Percentiles rank a stretch among this genome's conserved stretches.
Conservation (phyloP, 30 jellyfish, hydroid and myxozoan genomes). For the Sanderia malayensis region DNA sequence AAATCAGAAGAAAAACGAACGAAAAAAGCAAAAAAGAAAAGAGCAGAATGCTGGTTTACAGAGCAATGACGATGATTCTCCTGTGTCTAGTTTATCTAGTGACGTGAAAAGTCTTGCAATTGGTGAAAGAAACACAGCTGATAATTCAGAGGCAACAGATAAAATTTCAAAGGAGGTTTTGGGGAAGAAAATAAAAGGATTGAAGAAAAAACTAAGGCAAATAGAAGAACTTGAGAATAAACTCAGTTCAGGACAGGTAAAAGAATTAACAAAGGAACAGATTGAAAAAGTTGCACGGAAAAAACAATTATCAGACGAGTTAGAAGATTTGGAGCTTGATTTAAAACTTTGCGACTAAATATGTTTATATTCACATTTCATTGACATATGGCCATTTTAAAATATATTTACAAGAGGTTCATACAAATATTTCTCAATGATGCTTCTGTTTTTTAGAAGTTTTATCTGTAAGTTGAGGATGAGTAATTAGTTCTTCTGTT, state of each 20-base stretch:
- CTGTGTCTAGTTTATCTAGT: background rate
- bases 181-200: conserved; percentile 59
- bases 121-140: background rate
- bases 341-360: conserved; percentile 51
- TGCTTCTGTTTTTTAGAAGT: too few relatives aligned
- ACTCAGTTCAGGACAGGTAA: conserved; percentile 58
- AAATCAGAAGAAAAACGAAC: conserved; percentile 87
- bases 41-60: conserved; percentile 36
- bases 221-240: conserved; percentile 79
- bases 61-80: conserved; percentile 2
- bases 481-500: too few relatives aligned
- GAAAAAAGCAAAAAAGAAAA: conserved; percentile 72
- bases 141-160: background rate
- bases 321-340: conserved; percentile 69
- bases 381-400: too few relatives aligned
- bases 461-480: too few relatives aligned
- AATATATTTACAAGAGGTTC: too few relatives aligned
- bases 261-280: conserved; percentile 73
- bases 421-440: too few relatives aligned
- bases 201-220: conserved; percentile 81
- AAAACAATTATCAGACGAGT: conserved; percentile 63
- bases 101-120: conserved; percentile 3
- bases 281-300: conserved; percentile 69
- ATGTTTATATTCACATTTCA: too few relatives aligned
- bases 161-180: conserved; percentile 25